A percentile compares a stretch with the other conserved stretches of the same genome.
phyloP scores from a whole-genome alignment of 2,888 invertebrate genomes.

The Tinea trinotella region DNA sequence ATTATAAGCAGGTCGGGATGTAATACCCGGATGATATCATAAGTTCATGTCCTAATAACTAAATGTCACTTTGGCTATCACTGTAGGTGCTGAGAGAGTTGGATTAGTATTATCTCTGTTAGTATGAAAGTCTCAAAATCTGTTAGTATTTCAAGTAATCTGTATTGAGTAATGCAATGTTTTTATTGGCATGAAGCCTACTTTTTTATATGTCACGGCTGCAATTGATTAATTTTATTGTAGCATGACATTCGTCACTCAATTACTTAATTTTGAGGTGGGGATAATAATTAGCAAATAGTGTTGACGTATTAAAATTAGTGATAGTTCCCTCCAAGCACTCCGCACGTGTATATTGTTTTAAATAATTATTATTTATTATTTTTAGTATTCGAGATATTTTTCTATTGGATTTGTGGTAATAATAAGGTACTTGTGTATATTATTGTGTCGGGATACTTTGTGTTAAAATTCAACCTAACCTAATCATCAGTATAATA shows the following conservation, averaged over 20 bases:
- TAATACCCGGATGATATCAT: slow-evolving; percentile 2
- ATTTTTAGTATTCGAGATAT: no score
- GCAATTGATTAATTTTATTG: slow-evolving; percentile 33
- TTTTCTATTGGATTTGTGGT: no score
- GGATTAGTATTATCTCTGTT: background rate
- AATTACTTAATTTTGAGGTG: slow-evolving; percentile 25
- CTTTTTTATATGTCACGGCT: slow-evolving; percentile 45
- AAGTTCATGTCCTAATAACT: background rate
- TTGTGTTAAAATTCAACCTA: no score
- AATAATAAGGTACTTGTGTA: no score
- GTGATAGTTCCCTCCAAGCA: slow-evolving; percentile 39
- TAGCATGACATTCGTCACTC: slow-evolving; percentile 47
- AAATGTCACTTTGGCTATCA: background rate
- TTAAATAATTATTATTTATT: no score
- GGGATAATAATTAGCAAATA: slow-evolving; percentile 25
- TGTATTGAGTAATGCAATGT: background rate
- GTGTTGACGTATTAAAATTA: slow-evolving; percentile 20
- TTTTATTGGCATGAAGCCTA: slow-evolving; percentile 2
- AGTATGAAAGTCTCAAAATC: background rate
- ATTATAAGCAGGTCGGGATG: background rate
- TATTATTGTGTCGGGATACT: no score
- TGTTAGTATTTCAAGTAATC: background rate
- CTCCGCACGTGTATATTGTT: no score
- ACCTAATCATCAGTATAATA: no score
- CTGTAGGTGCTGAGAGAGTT: background rate